These are phyloP conservation scores for Trissolcus brochymenae DNA, from an alignment of 2,888 invertebrate species.

Conservation along the genomic window DNA sequence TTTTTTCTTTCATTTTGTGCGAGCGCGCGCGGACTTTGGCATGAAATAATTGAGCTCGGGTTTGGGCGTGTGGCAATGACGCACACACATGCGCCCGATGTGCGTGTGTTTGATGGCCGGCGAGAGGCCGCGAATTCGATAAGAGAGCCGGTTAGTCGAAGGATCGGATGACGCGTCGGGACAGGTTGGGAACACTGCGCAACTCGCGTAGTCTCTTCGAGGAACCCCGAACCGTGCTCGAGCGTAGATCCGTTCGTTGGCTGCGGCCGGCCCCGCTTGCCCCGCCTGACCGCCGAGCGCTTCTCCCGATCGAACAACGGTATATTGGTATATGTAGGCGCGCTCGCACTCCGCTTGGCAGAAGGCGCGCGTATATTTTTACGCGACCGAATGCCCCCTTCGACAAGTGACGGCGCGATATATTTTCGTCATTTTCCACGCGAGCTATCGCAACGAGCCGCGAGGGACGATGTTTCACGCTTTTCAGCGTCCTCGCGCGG, in stretches of 20 bases:
- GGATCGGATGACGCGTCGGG: constrained; percentile 61
- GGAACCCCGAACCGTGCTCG: constrained; percentile 53
- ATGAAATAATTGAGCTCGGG: constrained; percentile 32
- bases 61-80: constrained; percentile 38
- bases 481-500: constrained; percentile 1
- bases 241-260: constrained; percentile 46
- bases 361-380: constrained; percentile 35
- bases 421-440: constrained; percentile 26
- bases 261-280: neutral
- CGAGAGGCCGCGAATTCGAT: constrained; percentile 66
- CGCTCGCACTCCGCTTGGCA: constrained; percentile 43
- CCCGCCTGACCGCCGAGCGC: constrained; percentile 12
- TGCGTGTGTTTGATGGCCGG: constrained; percentile 40
- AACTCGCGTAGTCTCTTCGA: constrained; percentile 51
- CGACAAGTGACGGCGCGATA: constrained; percentile 45
- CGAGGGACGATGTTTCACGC: constrained; percentile 16
- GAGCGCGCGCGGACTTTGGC: constrained; percentile 11
- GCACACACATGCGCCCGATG: constrained; percentile 21
- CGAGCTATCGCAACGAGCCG: constrained; percentile 3
- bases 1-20: neutral
- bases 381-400: constrained; percentile 44
- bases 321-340: constrained; percentile 50
- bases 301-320: constrained; percentile 52
- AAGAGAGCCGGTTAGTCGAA: constrained; percentile 63
- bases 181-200: constrained; percentile 59